Conservation (phyloP, 2,113 vertebrate genomes). For the Mohoua ochrocephala region DNA sequence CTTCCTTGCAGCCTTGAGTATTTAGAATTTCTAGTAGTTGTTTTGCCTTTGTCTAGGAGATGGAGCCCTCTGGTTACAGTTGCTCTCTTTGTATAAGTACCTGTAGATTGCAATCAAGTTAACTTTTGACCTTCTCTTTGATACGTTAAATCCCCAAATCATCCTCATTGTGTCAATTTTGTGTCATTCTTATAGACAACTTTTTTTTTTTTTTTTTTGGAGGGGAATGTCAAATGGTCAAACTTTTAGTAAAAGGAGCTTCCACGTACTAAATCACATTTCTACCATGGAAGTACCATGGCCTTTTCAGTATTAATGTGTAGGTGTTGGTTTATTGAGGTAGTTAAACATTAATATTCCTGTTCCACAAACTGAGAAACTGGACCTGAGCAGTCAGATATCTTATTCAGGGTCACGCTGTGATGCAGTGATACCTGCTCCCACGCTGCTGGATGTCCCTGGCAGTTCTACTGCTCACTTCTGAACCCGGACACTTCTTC, state of each 20-base stretch:
- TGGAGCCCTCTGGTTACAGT: neutral
- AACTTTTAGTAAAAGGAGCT: neutral
- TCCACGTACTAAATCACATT: neutral
- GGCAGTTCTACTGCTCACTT: neutral
- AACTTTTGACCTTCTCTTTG: constrained; percentile 30
- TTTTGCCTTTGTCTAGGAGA: neutral
- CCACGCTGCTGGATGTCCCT: neutral
- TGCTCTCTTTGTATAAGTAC: neutral
- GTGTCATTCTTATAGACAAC: neutral
- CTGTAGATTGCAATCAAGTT: constrained; percentile 34
- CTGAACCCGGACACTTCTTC: neutral
- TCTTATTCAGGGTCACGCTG: neutral
- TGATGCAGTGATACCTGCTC: neutral
- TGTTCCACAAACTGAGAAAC: constrained; percentile 5
- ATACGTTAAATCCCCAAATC: constrained; percentile 1
- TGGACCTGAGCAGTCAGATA: neutral
- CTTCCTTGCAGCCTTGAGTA: neutral
- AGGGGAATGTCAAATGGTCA: neutral
- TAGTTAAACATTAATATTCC: constrained; percentile 29
- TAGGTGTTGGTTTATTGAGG: neutral
- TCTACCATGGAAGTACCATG: neutral
- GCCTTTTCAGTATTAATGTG: neutral
- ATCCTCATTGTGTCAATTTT: neutral
- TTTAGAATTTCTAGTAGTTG: neutral
- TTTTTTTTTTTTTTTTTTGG: neutral